A percentile compares a stretch with the other conserved stretches of the same genome.
These are phyloP conservation scores for Salarias fasciatus DNA, from an alignment of 2,797 vertebrate genomes.

Conservation along the genomic window DNA sequence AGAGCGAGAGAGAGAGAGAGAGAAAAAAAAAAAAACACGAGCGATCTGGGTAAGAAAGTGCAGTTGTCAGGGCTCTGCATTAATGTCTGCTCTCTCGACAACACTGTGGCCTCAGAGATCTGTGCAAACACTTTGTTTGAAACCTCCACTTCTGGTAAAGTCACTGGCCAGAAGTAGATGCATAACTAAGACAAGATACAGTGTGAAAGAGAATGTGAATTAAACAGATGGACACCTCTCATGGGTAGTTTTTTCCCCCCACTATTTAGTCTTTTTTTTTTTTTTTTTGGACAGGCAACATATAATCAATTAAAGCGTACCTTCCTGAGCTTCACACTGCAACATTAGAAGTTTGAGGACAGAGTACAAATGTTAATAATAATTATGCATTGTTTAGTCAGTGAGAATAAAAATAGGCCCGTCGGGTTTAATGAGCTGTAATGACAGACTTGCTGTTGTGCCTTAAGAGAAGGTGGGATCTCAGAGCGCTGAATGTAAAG, in stretches of 20 bases:
- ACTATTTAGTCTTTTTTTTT: no score
- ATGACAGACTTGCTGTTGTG: slow-evolving; percentile 46
- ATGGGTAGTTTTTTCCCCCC: neutral
- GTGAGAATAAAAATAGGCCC: slow-evolving; percentile 47
- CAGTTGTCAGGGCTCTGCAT: no score
- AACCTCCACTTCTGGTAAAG: no score
- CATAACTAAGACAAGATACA: neutral
- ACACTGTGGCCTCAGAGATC: no score
- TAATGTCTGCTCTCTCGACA: no score
- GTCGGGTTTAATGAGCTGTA: slow-evolving; percentile 55
- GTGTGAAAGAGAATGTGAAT: neutral
- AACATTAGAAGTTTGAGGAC: slow-evolving; percentile 30
- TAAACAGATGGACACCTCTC: neutral
- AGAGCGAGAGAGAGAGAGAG: no score
- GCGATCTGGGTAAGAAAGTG: no score
- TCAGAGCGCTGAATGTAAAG: slow-evolving; percentile 30
- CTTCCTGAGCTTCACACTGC: slow-evolving; percentile 9
- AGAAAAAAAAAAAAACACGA: no score
- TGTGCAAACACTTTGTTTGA: no score
- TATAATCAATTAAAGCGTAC: slow-evolving; percentile 47
- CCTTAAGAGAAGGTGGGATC: slow-evolving; percentile 29
- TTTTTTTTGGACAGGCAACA: slow-evolving; percentile 11
- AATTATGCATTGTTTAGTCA: slow-evolving; percentile 56
- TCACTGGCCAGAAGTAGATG: no score
- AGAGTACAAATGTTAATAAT: slow-evolving; percentile 54